These are phyloP conservation scores for Andricus curvator DNA, from an alignment of 2,888 invertebrate genomes.

Conservation along the genomic window DNA sequence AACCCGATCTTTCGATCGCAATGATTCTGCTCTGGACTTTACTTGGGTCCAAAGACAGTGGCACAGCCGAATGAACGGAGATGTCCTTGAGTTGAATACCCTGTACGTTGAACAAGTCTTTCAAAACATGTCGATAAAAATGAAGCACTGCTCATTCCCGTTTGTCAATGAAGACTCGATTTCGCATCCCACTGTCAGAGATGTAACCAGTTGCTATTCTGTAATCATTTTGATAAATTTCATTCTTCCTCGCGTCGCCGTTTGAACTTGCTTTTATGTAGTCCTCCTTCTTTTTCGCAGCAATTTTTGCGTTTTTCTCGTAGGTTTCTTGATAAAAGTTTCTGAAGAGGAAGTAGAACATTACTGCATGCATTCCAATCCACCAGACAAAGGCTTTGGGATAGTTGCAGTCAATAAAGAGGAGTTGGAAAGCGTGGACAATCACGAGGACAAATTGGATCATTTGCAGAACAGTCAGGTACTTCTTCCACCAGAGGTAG, in stretches of 20 bases:
- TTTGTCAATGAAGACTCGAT: conserved; percentile 80
- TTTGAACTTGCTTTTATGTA: conserved; percentile 66
- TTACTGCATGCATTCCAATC: conserved; percentile 94
- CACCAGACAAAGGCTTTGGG: conserved; percentile 93
- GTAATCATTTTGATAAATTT: conserved; percentile 75
- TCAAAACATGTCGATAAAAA: neutral
- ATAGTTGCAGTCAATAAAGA: conserved; percentile 94
- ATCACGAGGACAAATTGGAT: conserved; percentile 94
- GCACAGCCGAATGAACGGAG: conserved; percentile 29
- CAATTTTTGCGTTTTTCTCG: conserved; percentile 76
- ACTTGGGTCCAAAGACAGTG: conserved; percentile 25
- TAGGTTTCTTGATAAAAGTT: conserved; percentile 93
- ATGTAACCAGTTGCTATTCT: conserved; percentile 80
- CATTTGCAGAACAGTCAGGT: conserved; percentile 95
- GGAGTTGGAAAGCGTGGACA: conserved; percentile 92
- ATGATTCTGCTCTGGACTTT: conserved; percentile 27
- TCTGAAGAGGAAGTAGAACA: conserved; percentile 95
- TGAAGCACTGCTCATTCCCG: conserved; percentile 43
- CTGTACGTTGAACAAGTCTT: conserved; percentile 22
- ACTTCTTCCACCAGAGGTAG: conserved; percentile 97
- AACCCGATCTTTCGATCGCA: conserved; percentile 29
- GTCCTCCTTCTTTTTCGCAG: conserved; percentile 54
- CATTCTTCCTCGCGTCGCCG: conserved; percentile 64
- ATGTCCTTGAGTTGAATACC: conserved; percentile 20
- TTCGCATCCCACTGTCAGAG: conserved; percentile 78